These are phyloP conservation scores for Buphagus erythrorhynchus DNA, from an alignment of 2,797 vertebrate genomes.

Conservation along the genomic window DNA sequence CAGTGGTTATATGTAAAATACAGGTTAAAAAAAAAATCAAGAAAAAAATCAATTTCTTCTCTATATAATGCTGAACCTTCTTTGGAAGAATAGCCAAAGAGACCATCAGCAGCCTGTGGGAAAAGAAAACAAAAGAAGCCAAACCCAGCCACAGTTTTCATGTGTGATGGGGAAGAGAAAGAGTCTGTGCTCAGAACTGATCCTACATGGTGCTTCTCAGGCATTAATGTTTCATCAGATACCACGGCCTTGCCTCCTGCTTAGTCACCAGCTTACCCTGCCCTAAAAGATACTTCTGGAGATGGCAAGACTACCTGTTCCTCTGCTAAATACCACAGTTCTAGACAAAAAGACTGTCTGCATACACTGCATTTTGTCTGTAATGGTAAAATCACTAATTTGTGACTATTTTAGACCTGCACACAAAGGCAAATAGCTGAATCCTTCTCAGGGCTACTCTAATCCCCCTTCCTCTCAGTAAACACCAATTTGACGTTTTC, in stretches of 20 bases:
- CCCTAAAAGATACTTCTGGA: background rate
- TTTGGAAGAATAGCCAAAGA: background rate
- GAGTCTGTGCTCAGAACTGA: background rate
- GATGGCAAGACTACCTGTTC: background rate
- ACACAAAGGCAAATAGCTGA: constrained; percentile 7
- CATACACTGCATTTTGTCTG: background rate
- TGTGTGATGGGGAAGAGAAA: background rate
- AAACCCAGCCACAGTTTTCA: background rate
- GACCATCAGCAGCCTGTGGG: background rate
- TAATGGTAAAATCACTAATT: background rate
- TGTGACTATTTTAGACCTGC: background rate
- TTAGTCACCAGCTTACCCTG: background rate
- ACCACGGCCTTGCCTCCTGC: background rate
- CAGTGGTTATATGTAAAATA: background rate
- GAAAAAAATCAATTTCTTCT: background rate
- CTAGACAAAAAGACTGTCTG: background rate
- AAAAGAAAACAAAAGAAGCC: background rate
- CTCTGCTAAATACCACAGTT: background rate
- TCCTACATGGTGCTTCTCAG: background rate
- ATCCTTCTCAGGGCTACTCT: constrained; percentile 12
- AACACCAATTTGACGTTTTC: constrained; percentile 34
- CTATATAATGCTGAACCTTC: background rate
- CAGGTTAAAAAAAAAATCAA: background rate
- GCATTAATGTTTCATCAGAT: background rate
- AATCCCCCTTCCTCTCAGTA: background rate